Conservation (phyloP, 2,888 invertebrate species). For the Pandemis cinnamomeana region DNA sequence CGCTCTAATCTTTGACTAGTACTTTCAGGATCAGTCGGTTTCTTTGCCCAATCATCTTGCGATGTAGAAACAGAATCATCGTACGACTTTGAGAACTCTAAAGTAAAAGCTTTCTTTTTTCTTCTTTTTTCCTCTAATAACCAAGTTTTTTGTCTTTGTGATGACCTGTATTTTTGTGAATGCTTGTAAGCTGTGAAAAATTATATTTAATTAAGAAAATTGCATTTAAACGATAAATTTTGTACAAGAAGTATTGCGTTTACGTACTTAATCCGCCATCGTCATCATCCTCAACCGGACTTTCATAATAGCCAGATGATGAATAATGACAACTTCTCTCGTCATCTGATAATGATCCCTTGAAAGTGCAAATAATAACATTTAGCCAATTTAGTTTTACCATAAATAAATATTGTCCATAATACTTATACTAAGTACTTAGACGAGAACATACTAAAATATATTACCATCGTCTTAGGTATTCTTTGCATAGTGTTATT, state of each 20-base stretch:
- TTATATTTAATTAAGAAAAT: constrained; percentile 5
- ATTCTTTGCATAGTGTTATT: constrained; percentile 68
- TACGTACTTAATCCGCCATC: constrained; percentile 79
- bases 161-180: constrained; percentile 78
- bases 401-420: background rate
- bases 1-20: constrained; percentile 67
- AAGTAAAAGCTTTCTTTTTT: constrained; percentile 89
- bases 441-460: background rate
- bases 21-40: constrained; percentile 65
- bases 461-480: constrained; percentile 75
- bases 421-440: too few species aligned
- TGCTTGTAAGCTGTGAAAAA: constrained; percentile 75
- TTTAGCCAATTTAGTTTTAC: background rate
- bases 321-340: constrained; percentile 89
- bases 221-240: background rate
- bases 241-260: constrained; percentile 11
- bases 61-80: constrained; percentile 82
- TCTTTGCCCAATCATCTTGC: constrained; percentile 78
- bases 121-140: constrained; percentile 89
- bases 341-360: constrained; percentile 87
- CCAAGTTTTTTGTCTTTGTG: constrained; percentile 81
- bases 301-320: constrained; percentile 90
- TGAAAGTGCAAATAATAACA: constrained; percentile 38
- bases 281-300: constrained; percentile 88
- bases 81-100: constrained; percentile 88